Evolutionary conservation across 2,113 vertebrate genomes (phyloP).

Genomic region (Gracilinanus agilis): DNA sequence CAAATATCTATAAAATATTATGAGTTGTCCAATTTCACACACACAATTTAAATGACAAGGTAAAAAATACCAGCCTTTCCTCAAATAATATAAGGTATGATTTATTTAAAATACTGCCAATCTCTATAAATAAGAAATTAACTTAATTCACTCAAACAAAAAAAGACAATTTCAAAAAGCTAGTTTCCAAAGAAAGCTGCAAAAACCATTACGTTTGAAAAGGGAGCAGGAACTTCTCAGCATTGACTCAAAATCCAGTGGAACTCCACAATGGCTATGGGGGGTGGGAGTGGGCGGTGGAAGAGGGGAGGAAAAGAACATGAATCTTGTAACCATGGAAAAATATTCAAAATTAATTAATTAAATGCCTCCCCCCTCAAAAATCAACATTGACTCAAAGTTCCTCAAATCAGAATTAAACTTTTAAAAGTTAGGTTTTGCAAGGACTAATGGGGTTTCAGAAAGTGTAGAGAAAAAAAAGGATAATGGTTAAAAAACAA

Average conservation of each 20-base stretch:
- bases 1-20: conserved; percentile 20
- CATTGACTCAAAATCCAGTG: too few species aligned
- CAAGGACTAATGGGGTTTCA: not conserved
- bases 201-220: not conserved
- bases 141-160: not conserved
- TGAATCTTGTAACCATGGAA: too few species aligned
- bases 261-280: too few species aligned
- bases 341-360: too few species aligned
- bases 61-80: conserved; percentile 23
- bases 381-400: too few species aligned
- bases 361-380: too few species aligned
- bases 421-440: not conserved
- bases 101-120: not conserved
- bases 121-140: not conserved
- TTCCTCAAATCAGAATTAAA: not conserved
- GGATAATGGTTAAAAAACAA: not conserved
- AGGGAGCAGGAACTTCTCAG: not conserved
- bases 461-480: not conserved
- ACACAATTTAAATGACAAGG: conserved; percentile 14
- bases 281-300: too few species aligned
- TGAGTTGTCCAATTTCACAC: conserved; percentile 11
- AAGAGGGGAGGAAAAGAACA: too few species aligned
- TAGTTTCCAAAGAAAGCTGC: not conserved
- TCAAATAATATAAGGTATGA: conserved; percentile 30
- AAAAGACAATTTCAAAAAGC: not conserved